Conservation (phyloP, 35 echinoderm and acorn worm genomes). For the Diadema setosum region DNA sequence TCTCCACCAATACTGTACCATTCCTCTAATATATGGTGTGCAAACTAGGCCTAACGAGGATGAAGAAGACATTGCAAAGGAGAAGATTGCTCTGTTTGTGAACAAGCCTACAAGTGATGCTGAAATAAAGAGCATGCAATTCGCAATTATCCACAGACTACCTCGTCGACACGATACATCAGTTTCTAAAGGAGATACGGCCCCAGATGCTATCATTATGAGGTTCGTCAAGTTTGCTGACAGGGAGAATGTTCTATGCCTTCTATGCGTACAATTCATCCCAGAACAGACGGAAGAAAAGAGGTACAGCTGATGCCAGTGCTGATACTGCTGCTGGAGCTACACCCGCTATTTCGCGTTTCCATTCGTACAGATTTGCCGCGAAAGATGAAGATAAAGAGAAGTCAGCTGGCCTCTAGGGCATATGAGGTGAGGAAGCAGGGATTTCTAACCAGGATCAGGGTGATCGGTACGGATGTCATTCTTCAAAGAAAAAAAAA, state of each 20-base stretch:
- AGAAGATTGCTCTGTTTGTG: neutral
- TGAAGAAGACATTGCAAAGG: neutral
- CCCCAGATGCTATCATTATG: neutral
- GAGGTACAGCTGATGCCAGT: no score
- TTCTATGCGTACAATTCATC: neutral
- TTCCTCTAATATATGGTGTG: neutral
- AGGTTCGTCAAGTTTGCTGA: neutral
- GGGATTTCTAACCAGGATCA: neutral
- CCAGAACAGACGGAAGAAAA: no score
- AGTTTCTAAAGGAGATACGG: neutral
- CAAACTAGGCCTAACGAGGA: neutral
- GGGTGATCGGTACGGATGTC: neutral
- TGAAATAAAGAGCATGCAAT: neutral
- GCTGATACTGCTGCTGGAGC: no score
- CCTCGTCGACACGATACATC: neutral
- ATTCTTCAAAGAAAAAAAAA: neutral
- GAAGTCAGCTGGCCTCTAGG: neutral
- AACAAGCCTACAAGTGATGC: neutral
- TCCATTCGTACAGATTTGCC: neutral
- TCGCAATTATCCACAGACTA: neutral
- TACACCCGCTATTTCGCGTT: neutral
- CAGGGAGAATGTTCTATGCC: neutral
- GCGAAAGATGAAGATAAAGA: neutral
- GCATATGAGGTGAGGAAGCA: neutral
- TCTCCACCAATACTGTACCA: no score